phyloP scores from a whole-genome alignment of 64 coral and sea anemone species.

The Anthopleura sola region DNA sequence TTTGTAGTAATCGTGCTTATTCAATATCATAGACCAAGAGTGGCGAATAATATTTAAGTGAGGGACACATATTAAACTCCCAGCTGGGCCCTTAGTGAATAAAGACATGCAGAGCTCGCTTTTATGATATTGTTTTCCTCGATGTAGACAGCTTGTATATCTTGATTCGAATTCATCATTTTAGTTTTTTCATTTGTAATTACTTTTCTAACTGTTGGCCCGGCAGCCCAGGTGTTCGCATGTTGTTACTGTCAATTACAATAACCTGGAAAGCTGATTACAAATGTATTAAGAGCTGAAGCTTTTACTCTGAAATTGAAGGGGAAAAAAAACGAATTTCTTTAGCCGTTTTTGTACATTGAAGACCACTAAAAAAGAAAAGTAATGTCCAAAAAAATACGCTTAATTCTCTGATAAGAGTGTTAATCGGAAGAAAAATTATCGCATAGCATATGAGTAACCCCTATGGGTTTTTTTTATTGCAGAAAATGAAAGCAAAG shows the following conservation, averaged over 20 bases:
- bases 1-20: not conserved
- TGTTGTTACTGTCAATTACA: not conserved
- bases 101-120: not conserved
- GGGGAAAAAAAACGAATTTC: not conserved
- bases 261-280: not conserved
- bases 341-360: not conserved
- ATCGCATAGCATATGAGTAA: not conserved
- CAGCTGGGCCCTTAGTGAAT: slow-evolving; percentile 7
- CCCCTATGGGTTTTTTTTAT: not conserved
- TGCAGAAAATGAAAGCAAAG: not conserved
- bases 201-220: not conserved
- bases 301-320: not conserved
- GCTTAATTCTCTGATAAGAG: not conserved
- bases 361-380: not conserved
- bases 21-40: not conserved
- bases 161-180: not conserved
- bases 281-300: not conserved
- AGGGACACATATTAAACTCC: not conserved
- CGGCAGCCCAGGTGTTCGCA: not conserved
- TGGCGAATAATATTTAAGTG: not conserved
- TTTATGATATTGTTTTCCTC: not conserved
- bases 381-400: not conserved
- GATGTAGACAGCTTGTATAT: not conserved
- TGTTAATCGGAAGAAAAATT: not conserved
- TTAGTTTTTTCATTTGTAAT: not conserved